Evolutionary conservation across 2,888 invertebrate genomes (phyloP).

Genomic region (Spisula subtruncata): DNA sequence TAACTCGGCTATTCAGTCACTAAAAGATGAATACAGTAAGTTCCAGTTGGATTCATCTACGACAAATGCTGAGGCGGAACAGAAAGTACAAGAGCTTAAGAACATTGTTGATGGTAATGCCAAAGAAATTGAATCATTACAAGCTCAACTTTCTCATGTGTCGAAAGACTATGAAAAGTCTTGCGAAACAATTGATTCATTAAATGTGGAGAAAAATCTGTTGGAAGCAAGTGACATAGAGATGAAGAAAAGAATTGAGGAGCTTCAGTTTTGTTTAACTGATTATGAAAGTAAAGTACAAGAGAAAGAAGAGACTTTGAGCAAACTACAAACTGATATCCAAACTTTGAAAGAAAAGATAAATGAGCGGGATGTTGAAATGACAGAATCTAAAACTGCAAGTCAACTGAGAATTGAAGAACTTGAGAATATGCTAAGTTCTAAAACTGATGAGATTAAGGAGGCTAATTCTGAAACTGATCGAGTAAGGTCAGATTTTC

Average conservation of each 20-base stretch:
- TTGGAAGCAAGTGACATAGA: slow-evolving; percentile 3
- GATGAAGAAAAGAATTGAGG: slow-evolving; percentile 32
- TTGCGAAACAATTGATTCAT: slow-evolving; percentile 5
- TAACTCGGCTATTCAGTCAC: slow-evolving; percentile 13
- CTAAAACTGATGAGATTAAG: neutral
- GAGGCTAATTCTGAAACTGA: slow-evolving; percentile 8
- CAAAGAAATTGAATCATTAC: slow-evolving; percentile 45
- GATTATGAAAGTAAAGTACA: slow-evolving; percentile 33
- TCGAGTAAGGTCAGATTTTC: neutral
- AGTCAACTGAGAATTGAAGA: slow-evolving; percentile 39
- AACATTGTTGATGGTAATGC: slow-evolving; percentile 47
- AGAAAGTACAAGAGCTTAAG: slow-evolving; percentile 50
- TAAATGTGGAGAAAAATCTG: slow-evolving; percentile 29
- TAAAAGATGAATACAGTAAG: slow-evolving; percentile 65
- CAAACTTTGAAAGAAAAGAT: slow-evolving; percentile 55
- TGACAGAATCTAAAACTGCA: slow-evolving; percentile 48
- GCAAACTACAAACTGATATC: slow-evolving; percentile 45
- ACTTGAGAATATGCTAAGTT: neutral
- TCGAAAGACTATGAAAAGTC: slow-evolving; percentile 24
- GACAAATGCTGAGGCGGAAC: slow-evolving; percentile 54
- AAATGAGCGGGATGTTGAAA: slow-evolving; percentile 38
- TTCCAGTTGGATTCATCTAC: slow-evolving; percentile 57
- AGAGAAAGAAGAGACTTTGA: slow-evolving; percentile 39
- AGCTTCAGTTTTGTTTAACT: slow-evolving; percentile 23
- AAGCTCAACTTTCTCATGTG: slow-evolving; percentile 41